phyloP scores from a whole-genome alignment of 2,797 vertebrate species.

The Odontamblyopus lacepedii region DNA sequence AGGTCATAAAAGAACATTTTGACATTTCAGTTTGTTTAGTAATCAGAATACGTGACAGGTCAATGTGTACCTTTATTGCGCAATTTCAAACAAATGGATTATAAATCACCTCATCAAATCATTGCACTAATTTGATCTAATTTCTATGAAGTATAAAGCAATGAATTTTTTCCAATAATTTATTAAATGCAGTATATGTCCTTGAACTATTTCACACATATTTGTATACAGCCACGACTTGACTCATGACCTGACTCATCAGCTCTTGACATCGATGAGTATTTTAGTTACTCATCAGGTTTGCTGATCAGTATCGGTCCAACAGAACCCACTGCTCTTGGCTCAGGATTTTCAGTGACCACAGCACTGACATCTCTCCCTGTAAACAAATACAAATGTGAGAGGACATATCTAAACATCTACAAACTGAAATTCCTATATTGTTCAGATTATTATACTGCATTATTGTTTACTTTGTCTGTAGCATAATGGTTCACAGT shows the following conservation, averaged over 20 bases:
- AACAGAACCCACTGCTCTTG: slow-evolving; percentile 43
- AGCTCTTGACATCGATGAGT: neutral
- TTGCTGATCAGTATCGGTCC: slow-evolving; percentile 36
- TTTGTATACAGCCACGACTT: neutral
- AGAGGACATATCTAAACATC: neutral
- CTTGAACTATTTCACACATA: neutral
- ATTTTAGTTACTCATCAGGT: neutral
- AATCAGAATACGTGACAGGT: neutral
- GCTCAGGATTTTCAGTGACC: neutral
- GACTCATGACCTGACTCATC: neutral
- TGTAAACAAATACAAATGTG: slow-evolving; percentile 32
- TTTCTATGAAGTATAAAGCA: neutral
- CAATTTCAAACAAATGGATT: slow-evolving; percentile 44
- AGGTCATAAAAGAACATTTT: slow-evolving; percentile 1
- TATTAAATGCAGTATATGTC: neutral
- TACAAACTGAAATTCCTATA: neutral
- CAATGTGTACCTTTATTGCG: slow-evolving; percentile 21
- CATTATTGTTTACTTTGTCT: slow-evolving; percentile 52
- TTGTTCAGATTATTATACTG: slow-evolving; percentile 1
- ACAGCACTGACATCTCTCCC: slow-evolving; percentile 39
- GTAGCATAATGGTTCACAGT: slow-evolving; percentile 47
- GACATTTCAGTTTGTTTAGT: neutral
- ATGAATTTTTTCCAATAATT: neutral
- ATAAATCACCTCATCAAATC: neutral
- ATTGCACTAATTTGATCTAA: neutral